Conservation (phyloP, 2,113 vertebrate species). For the Ptychochromis oligacanthus region DNA sequence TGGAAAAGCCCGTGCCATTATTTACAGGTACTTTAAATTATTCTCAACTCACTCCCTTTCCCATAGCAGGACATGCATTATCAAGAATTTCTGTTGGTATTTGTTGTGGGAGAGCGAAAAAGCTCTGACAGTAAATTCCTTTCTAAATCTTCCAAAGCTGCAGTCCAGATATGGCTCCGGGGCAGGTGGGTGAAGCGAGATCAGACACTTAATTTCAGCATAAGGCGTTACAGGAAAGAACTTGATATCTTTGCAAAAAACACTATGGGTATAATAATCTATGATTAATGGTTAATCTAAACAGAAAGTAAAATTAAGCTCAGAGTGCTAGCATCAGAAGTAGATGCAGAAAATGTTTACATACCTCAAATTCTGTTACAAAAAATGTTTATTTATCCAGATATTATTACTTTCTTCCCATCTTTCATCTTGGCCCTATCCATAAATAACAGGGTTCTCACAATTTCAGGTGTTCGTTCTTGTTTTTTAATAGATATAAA, state of each 20-base stretch:
- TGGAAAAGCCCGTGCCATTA: background rate
- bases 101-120: constrained; percentile 54
- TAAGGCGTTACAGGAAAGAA: constrained; percentile 8
- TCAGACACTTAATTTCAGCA: constrained; percentile 43
- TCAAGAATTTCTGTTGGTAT: constrained; percentile 40
- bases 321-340: background rate
- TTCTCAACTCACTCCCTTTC: background rate
- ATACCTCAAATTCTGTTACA: background rate
- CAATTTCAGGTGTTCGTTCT: too few species aligned
- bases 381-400: background rate
- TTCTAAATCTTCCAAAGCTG: constrained; percentile 46
- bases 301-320: background rate
- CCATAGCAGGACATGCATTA: constrained; percentile 24
- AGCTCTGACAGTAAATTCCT: constrained; percentile 52
- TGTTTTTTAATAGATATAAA: background rate
- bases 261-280: background rate
- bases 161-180: constrained; percentile 29
- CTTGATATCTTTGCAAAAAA: constrained; percentile 11
- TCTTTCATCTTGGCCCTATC: background rate
- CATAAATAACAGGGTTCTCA: too few species aligned
- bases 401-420: background rate
- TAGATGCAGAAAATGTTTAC: background rate
- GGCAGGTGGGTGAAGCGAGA: constrained; percentile 16
- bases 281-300: background rate
- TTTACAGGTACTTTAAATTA: background rate